Conservation (phyloP, 2,797 vertebrate species). For the Ambastaia sidthimunki region DNA sequence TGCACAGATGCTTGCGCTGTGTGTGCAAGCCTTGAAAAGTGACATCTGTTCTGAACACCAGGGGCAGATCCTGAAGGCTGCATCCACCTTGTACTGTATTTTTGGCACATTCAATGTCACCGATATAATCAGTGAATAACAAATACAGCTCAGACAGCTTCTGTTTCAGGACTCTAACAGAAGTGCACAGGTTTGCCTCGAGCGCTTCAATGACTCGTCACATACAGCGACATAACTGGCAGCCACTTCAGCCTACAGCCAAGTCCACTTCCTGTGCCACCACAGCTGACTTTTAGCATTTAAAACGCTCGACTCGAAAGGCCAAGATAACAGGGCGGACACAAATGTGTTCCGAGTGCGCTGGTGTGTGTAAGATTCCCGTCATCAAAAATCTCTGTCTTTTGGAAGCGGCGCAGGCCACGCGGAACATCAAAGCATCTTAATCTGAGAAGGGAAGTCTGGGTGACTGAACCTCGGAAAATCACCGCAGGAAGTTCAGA, state of each 20-base stretch:
- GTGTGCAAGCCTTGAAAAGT: neutral
- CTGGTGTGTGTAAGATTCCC: conserved; percentile 3
- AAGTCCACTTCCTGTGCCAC: conserved; percentile 9
- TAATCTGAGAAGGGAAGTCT: conserved; percentile 24
- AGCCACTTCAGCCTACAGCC: conserved; percentile 10
- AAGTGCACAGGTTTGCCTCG: conserved; percentile 33
- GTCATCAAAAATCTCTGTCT: conserved; percentile 5
- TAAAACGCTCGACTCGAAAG: conserved; percentile 7
- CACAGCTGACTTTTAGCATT: conserved; percentile 30
- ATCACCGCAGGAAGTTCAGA: conserved; percentile 26
- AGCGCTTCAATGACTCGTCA: conserved; percentile 28
- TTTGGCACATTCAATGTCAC: conserved; percentile 16
- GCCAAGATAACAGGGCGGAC: conserved; percentile 12
- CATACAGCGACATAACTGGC: conserved; percentile 28
- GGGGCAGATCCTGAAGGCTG: neutral
- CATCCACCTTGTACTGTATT: conserved; percentile 21
- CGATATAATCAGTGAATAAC: neutral
- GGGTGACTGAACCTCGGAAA: conserved; percentile 33
- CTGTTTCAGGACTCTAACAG: conserved; percentile 1
- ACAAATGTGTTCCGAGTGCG: conserved; percentile 6
- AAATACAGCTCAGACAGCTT: neutral
- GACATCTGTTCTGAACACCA: neutral
- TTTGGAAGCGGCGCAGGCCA: neutral
- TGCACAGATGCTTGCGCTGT: neutral
- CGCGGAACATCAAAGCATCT: conserved; percentile 6